These are phyloP conservation scores for Gephyroberyx darwinii DNA, from an alignment of 2,797 vertebrate genomes.

Conservation along the genomic window DNA sequence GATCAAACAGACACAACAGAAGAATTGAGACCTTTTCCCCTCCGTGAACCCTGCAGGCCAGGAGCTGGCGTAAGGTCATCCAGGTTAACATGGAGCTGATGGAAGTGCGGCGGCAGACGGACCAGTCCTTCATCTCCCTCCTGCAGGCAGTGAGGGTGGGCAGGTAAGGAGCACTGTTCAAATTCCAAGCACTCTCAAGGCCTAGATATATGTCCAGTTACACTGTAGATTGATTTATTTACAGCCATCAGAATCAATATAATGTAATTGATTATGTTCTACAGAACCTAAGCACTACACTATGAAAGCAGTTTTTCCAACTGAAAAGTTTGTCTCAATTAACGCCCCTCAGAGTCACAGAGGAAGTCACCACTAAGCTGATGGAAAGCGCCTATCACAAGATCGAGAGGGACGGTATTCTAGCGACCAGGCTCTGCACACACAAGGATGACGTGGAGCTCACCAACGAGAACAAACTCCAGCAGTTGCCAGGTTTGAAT, in stretches of 20 bases:
- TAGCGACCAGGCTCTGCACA: slow-evolving; percentile 94
- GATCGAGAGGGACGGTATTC: slow-evolving; percentile 90
- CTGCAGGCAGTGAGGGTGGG: slow-evolving; percentile 91
- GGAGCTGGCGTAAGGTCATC: slow-evolving; percentile 93
- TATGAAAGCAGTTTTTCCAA: neutral
- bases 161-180: slow-evolving; percentile 78
- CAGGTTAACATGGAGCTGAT: slow-evolving; percentile 93
- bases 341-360: slow-evolving; percentile 84
- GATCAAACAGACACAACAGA: neutral
- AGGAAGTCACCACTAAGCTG: slow-evolving; percentile 87
- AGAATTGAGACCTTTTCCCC: neutral
- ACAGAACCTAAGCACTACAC: neutral
- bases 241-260: no score
- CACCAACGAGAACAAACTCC: slow-evolving; percentile 88
- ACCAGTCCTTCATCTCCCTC: slow-evolving; percentile 90
- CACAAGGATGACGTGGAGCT: slow-evolving; percentile 96
- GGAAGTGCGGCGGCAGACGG: slow-evolving; percentile 91
- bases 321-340: neutral
- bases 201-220: no score
- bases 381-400: slow-evolving; percentile 83
- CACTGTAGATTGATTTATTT: no score
- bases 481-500: slow-evolving; percentile 87
- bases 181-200: no score
- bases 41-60: slow-evolving; percentile 80
- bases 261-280: neutral